A percentile compares a stretch with the other conserved stretches of the same genome.
phyloP scores from a whole-genome alignment of 2,797 vertebrate species.

The Syngnathus acus region DNA sequence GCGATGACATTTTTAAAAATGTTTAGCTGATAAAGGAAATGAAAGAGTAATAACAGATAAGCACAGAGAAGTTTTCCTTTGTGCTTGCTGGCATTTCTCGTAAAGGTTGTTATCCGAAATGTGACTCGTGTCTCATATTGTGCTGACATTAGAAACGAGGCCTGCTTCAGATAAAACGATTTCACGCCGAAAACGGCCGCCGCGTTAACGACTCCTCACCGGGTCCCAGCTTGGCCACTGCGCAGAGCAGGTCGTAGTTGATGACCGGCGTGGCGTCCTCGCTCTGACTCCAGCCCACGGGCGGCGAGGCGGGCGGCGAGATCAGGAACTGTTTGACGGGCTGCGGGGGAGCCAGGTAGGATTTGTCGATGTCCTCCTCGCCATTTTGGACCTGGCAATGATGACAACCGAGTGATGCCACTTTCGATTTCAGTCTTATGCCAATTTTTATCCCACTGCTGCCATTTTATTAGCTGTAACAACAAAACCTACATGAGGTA shows the following conservation, averaged over 20 bases:
- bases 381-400: conserved; percentile 78
- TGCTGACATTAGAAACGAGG: no score
- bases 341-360: conserved; percentile 88
- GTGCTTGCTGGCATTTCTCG: not conserved
- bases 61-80: not conserved
- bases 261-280: conserved; percentile 88
- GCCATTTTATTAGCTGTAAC: conserved; percentile 18
- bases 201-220: conserved; percentile 65
- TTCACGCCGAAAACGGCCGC: not conserved
- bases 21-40: not conserved
- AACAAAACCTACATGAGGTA: conserved; percentile 32
- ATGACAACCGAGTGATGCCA: not conserved
- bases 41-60: not conserved
- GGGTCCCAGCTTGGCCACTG: conserved; percentile 92
- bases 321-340: conserved; percentile 95
- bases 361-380: conserved; percentile 80
- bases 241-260: conserved; percentile 95
- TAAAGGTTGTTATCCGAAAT: not conserved
- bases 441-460: no score
- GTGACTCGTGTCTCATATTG: not conserved
- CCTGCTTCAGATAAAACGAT: no score
- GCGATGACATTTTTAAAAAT: not conserved
- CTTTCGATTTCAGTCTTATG: not conserved
- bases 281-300: conserved; percentile 93
- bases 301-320: conserved; percentile 90